A percentile compares a stretch with the other conserved stretches of the same genome.
These are phyloP conservation scores for Unio pictorum DNA, from an alignment of 2,888 invertebrate species.

Conservation along the genomic window DNA sequence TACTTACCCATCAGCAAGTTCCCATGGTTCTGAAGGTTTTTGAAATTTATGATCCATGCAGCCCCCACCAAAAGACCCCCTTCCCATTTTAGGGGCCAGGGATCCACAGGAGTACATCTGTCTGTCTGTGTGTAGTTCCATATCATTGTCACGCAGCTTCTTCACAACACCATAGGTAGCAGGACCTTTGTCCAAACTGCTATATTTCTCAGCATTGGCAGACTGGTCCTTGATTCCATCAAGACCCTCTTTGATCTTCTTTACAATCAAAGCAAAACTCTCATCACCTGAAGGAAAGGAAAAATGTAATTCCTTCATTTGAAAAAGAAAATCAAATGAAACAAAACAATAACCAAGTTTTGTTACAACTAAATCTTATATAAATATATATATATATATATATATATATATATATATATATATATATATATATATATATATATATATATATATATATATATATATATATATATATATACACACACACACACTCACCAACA, in stretches of 20 bases:
- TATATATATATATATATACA: too few relatives aligned
- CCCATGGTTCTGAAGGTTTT: constrained; percentile 75
- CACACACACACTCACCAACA: too few relatives aligned
- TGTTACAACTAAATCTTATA: too few relatives aligned
- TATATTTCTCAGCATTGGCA: constrained; percentile 70
- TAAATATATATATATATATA: too few relatives aligned
- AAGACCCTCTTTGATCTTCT: constrained; percentile 71
- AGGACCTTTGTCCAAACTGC: constrained; percentile 68
- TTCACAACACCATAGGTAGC: constrained; percentile 73
- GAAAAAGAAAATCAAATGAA: too few relatives aligned
- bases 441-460: too few relatives aligned
- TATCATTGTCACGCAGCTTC: constrained; percentile 72
- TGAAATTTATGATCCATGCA: constrained; percentile 73
- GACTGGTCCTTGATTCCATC: constrained; percentile 72
- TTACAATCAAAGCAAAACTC: constrained; percentile 66
- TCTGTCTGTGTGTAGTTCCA: constrained; percentile 72
- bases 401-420: too few relatives aligned
- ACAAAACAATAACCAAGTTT: too few relatives aligned
- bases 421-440: too few relatives aligned
- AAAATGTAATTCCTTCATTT: too few relatives aligned
- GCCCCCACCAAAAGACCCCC: constrained; percentile 69
- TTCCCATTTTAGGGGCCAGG: constrained; percentile 74
- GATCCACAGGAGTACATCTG: constrained; percentile 76
- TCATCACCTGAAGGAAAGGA: constrained; percentile 57
- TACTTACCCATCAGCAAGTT: constrained; percentile 74